Percentiles rank a stretch among this genome's conserved stretches.
These are phyloP conservation scores for Diachrysia chrysitis DNA, from an alignment of 2,888 invertebrate genomes.

Conservation along the genomic window DNA sequence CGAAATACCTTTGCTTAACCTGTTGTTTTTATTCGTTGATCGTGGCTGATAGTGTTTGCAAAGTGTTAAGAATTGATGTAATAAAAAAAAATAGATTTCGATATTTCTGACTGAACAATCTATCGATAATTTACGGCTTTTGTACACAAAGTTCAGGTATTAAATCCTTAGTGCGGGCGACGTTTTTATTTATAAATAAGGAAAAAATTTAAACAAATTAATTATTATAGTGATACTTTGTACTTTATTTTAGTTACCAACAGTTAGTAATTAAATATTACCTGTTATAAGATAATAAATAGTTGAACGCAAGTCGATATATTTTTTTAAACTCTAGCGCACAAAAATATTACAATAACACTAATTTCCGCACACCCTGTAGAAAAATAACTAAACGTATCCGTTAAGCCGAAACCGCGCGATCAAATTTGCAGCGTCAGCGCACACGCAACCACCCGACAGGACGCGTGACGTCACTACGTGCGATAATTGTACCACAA, in stretches of 20 bases:
- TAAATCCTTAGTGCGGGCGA: too few species aligned
- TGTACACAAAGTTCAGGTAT: not conserved
- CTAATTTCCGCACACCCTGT: slow-evolving; percentile 63
- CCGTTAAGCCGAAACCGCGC: slow-evolving; percentile 83
- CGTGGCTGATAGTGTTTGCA: slow-evolving; percentile 3
- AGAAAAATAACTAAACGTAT: slow-evolving; percentile 78
- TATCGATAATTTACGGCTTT: too few species aligned
- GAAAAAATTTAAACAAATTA: too few species aligned
- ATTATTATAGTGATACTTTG: too few species aligned
- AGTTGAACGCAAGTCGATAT: too few species aligned
- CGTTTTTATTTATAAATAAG: too few species aligned
- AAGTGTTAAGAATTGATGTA: not conserved
- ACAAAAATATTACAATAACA: too few species aligned
- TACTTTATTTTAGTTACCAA: too few species aligned
- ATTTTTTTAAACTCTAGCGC: too few species aligned
- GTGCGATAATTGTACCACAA: slow-evolving; percentile 38
- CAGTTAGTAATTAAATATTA: too few species aligned
- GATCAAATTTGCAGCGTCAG: slow-evolving; percentile 88
- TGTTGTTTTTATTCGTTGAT: not conserved
- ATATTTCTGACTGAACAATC: not conserved
- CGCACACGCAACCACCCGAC: slow-evolving; percentile 70
- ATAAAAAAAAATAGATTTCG: not conserved
- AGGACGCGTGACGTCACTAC: slow-evolving; percentile 48
- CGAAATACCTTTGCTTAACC: slow-evolving; percentile 30
- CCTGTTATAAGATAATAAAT: too few species aligned